Base-by-base conservation (phyloP, 2,797 vertebrate genomes). In the Thamnophis elegans region DNA sequence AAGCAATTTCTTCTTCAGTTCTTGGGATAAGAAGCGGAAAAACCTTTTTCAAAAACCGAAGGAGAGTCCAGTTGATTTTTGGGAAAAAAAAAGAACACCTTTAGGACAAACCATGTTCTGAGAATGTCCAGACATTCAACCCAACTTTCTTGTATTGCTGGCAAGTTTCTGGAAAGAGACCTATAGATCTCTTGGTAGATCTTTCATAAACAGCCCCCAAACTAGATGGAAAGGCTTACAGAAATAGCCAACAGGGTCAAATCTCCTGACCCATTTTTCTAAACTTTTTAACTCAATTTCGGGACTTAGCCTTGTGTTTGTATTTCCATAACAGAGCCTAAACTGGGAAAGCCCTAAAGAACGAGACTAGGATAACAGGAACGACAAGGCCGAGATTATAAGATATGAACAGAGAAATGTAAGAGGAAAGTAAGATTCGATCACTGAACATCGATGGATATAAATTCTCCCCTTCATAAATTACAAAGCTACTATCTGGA, bases 61-160 rank as follows among this genome's bases (percentile, higher is more conserved):
- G 2, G 6, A 20, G 28, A 62, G 11, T n/a, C 26, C 60, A 62
- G 26, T 4, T 60, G 59, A 0, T 10, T 60, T 60, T 60, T 10
- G 26, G 25, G 2, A 3, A 0, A 3, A 1, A 1, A 3, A 25
- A 59, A 59, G n/a, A 32, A 11, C 14, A 32, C n/a, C 2, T 73
- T 73, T 73, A 32, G n/a, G n/a, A 32, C n/a, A 68, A 68, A n/a
- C 62, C 5, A 32, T 32, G n/a, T n/a, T 4, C 12, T n/a, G 12
- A 65, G 10, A 65, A n/a, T n/a, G 22, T 56, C 18, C n/a, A 87
- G 56, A 51, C 5, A 54, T 28, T 51, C 28, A 53, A 73, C 16
- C 60, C 18, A 51, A 89, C 16, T 68, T 3, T 4, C 11, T 54
- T 54, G n/a, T 12, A n/a, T 54, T 25, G 9, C 73, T 82, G 59